Conservation (phyloP, 64 coral and sea anemone species). For the Dendrophyllia cribrosa region DNA sequence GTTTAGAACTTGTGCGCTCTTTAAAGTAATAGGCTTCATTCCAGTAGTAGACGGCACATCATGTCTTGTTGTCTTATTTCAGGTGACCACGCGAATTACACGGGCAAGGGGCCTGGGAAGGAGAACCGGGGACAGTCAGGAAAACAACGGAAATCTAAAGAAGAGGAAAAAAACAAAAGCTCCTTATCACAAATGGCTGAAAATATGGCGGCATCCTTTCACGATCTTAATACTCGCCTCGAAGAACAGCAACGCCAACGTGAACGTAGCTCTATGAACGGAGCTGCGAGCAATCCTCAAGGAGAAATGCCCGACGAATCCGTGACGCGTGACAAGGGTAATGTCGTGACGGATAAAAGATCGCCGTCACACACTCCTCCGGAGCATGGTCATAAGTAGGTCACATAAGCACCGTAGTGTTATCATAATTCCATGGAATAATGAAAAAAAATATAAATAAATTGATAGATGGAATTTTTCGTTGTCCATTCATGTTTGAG, state of each 20-base stretch:
- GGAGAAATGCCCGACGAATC: neutral
- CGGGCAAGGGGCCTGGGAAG: neutral
- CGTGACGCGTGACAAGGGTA: neutral
- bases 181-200: neutral
- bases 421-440: too few relatives aligned
- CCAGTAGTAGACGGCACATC: too few relatives aligned
- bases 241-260: constrained; percentile 21
- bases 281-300: neutral
- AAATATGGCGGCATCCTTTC: neutral
- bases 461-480: too few relatives aligned
- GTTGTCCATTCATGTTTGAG: too few relatives aligned
- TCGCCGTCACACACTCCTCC: neutral
- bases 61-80: neutral
- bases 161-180: neutral
- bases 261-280: neutral
- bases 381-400: neutral
- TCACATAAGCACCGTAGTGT: too few relatives aligned
- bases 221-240: neutral
- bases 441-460: too few relatives aligned
- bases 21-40: too few relatives aligned
- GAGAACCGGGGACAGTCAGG: neutral
- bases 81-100: neutral
- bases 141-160: neutral
- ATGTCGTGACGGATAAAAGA: neutral
- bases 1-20: too few relatives aligned